phyloP scores from a whole-genome alignment of 2,797 vertebrate genomes.

The Carduelis carduelis region DNA sequence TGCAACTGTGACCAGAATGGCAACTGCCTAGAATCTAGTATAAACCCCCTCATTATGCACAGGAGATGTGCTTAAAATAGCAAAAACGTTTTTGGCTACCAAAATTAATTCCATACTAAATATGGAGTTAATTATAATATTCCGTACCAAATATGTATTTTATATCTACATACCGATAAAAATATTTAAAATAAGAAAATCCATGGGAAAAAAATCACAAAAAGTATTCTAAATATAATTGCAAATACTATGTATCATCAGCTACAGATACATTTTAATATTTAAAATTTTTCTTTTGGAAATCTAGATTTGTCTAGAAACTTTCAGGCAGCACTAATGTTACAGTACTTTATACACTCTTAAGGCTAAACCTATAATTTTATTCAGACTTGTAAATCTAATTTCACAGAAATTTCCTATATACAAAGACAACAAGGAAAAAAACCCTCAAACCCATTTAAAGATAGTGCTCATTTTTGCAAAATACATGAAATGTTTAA shows the following conservation, averaged over 20 bases:
- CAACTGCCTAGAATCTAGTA: background rate
- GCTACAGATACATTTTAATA: background rate
- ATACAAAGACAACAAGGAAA: background rate
- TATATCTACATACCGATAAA: background rate
- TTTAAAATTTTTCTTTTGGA: background rate
- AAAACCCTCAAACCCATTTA: fast-evolving
- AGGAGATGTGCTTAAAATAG: background rate
- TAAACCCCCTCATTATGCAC: background rate
- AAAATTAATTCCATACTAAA: background rate
- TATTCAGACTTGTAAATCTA: background rate
- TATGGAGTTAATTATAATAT: too few relatives aligned
- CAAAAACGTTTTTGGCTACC: background rate
- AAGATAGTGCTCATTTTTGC: background rate
- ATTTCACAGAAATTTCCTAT: background rate
- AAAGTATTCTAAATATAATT: background rate
- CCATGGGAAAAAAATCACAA: background rate
- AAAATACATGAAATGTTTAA: background rate
- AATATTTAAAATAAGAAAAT: background rate
- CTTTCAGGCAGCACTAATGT: background rate
- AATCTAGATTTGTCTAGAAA: background rate
- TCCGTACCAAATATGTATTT: background rate
- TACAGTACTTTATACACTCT: background rate
- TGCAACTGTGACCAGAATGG: background rate
- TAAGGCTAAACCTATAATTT: background rate
- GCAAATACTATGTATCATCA: background rate